These are phyloP conservation scores for Eretmochelys imbricata DNA, from an alignment of 2,113 vertebrate genomes.

Conservation along the genomic window DNA sequence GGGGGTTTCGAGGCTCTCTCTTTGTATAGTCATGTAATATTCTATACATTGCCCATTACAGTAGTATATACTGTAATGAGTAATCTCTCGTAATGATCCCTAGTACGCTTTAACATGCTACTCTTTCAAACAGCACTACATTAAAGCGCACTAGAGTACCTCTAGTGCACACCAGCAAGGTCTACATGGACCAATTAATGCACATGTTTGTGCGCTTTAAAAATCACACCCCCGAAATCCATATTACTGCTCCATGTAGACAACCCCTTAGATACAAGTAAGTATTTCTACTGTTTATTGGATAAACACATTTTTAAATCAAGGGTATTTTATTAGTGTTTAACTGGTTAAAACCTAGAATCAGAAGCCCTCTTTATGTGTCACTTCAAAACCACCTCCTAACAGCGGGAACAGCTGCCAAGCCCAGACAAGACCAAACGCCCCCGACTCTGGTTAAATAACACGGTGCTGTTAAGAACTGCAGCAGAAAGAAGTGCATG, in stretches of 20 bases:
- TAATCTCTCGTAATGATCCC: not conserved
- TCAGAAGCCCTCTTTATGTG: not conserved
- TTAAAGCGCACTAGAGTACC: not conserved
- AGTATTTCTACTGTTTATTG: not conserved
- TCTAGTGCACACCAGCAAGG: too few species aligned
- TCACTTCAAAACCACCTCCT: too few species aligned
- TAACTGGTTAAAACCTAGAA: not conserved
- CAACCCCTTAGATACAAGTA: not conserved
- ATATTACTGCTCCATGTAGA: not conserved
- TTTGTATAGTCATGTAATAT: not conserved
- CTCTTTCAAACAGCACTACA: not conserved
- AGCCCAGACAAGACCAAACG: not conserved
- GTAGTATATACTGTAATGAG: not conserved
- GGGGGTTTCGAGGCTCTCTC: not conserved
- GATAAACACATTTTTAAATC: not conserved
- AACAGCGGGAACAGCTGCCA: not conserved
- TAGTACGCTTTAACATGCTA: not conserved
- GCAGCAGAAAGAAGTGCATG: fast-evolving
- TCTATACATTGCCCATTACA: not conserved
- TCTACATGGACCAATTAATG: not conserved
- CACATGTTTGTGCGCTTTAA: not conserved
- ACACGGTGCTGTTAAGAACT: not conserved
- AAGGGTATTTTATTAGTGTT: not conserved
- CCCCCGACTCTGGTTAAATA: not conserved
- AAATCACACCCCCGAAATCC: not conserved